These are phyloP conservation scores for Columba guinea DNA, from an alignment of 2,797 vertebrate species.

Conservation along the genomic window DNA sequence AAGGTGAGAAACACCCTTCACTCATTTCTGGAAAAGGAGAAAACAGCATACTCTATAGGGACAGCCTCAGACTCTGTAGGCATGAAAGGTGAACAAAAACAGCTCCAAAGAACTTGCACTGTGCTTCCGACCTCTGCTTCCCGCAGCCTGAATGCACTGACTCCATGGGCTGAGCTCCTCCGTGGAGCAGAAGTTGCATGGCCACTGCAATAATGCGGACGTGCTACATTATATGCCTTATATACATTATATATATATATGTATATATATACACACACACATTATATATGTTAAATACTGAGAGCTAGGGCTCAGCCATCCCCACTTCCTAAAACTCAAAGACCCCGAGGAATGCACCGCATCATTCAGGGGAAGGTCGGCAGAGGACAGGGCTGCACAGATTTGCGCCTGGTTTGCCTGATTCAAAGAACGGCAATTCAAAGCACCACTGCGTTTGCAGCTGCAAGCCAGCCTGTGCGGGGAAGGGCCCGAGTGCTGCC, in stretches of 20 bases:
- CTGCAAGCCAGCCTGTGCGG: not conserved
- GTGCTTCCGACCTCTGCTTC: not conserved
- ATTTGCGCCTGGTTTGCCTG: not conserved
- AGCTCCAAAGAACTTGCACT: not conserved
- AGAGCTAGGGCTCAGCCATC: not conserved
- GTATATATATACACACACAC: no score
- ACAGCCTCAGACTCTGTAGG: not conserved
- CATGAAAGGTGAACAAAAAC: not conserved
- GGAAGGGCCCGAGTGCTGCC: not conserved
- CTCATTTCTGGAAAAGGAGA: not conserved
- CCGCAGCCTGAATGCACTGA: not conserved
- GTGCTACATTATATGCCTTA: no score
- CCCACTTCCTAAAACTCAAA: not conserved
- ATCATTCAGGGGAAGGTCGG: not conserved
- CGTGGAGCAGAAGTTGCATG: rapidly evolving
- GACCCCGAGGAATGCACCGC: not conserved
- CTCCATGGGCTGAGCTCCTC: not conserved
- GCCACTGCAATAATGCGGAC: not conserved
- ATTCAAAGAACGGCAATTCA: not conserved
- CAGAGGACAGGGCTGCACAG: not conserved
- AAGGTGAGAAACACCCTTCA: not conserved
- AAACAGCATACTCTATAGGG: rapidly evolving
- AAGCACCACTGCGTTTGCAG: not conserved
- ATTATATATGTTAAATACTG: not conserved
- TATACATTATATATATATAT: no score